These are phyloP conservation scores for Magallana angulata DNA, from an alignment of 1,140 invertebrate species.

Conservation along the genomic window DNA sequence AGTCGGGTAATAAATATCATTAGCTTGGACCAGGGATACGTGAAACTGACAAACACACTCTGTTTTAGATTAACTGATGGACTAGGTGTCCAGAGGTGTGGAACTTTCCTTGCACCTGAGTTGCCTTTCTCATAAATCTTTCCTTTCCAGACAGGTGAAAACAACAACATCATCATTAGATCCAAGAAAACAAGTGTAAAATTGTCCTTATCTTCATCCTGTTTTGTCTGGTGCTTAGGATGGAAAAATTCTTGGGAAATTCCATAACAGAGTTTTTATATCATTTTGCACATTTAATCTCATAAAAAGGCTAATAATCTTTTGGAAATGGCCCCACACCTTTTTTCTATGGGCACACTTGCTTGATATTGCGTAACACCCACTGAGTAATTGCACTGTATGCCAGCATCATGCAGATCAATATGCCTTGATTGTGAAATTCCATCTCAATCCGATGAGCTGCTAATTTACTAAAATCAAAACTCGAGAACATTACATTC, in stretches of 20 bases:
- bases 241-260: neutral
- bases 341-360: constrained; percentile 15
- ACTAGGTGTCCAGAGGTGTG: too few species aligned
- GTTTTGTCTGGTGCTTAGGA: neutral
- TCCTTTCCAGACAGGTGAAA: constrained; percentile 5
- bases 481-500: constrained; percentile 13
- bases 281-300: constrained; percentile 28
- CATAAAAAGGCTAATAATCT: constrained; percentile 29
- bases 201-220: neutral
- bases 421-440: constrained; percentile 37
- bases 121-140: constrained; percentile 4
- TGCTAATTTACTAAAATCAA: constrained; percentile 35
- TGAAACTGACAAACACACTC: too few species aligned
- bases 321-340: constrained; percentile 24
- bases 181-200: constrained; percentile 1
- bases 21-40: too few species aligned
- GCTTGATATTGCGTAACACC: constrained; percentile 26
- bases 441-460: constrained; percentile 17
- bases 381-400: constrained; percentile 9
- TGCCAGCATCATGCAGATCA: constrained; percentile 25
- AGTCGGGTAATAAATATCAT: too few species aligned
- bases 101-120: neutral
- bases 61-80: too few species aligned
- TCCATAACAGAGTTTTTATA: neutral
- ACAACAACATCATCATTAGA: neutral